Conservation (phyloP, 2,797 vertebrate genomes). For the Passerculus sandwichensis region DNA sequence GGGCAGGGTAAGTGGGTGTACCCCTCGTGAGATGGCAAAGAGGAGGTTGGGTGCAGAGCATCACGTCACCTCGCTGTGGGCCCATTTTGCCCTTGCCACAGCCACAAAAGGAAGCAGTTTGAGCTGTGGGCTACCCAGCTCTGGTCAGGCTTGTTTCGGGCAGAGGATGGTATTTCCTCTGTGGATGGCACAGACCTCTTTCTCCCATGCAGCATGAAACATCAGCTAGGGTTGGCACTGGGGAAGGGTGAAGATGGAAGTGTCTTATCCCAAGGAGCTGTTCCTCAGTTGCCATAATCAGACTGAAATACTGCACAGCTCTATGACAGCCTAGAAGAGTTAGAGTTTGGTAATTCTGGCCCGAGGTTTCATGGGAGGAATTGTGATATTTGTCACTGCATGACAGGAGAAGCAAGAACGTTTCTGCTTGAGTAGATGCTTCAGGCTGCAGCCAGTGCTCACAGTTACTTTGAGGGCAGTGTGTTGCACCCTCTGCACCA, state of each 20-base stretch:
- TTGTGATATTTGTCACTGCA: background rate
- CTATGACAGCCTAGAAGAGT: background rate
- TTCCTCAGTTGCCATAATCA: background rate
- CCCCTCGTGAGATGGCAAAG: background rate
- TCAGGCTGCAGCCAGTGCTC: background rate
- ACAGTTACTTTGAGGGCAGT: background rate
- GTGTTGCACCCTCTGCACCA: background rate
- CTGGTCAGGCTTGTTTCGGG: conserved; percentile 46
- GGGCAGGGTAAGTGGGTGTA: background rate
- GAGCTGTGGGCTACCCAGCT: conserved; percentile 38
- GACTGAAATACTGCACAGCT: background rate
- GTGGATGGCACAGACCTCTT: conserved; percentile 40
- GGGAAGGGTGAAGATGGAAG: background rate
- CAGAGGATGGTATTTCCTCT: conserved; percentile 45
- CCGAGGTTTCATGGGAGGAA: background rate
- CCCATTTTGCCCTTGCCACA: conserved; percentile 18
- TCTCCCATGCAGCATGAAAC: background rate
- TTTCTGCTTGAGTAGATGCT: background rate
- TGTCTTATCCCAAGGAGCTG: background rate
- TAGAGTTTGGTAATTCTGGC: background rate
- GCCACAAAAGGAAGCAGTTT: conserved; percentile 48
- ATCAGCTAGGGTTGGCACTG: background rate
- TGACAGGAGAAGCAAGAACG: background rate
- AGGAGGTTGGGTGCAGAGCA: conserved; percentile 13
- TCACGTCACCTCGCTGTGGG: conserved; percentile 12